Evolutionary conservation across 2,888 invertebrate genomes (phyloP).

Genomic region (Dendrolimus houi): DNA sequence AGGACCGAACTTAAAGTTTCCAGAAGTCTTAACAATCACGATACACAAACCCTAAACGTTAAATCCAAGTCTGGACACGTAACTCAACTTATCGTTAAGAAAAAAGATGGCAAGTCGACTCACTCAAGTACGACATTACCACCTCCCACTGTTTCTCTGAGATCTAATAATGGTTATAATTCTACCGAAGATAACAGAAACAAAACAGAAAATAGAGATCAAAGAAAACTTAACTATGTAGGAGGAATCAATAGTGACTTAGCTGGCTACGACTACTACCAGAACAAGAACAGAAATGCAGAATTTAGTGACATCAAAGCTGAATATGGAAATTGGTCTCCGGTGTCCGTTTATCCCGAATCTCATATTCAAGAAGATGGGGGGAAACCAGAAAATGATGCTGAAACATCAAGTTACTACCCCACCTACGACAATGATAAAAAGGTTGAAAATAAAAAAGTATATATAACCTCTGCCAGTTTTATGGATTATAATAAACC

Average conservation of each 20-base stretch:
- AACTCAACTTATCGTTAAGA: slow-evolving; percentile 86
- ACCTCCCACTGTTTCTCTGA: slow-evolving; percentile 50
- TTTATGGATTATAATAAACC: slow-evolving; percentile 59
- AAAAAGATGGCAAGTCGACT: slow-evolving; percentile 76
- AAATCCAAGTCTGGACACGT: slow-evolving; percentile 85
- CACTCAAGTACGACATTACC: slow-evolving; percentile 32
- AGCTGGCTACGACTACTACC: slow-evolving; percentile 66
- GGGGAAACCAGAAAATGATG: slow-evolving; percentile 50
- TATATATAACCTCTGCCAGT: slow-evolving; percentile 67
- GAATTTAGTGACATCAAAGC: slow-evolving; percentile 63
- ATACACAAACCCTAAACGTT: slow-evolving; percentile 86
- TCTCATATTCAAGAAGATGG: slow-evolving; percentile 63
- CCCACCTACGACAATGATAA: slow-evolving; percentile 65
- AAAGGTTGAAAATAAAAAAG: slow-evolving; percentile 59
- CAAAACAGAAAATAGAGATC: slow-evolving; percentile 60
- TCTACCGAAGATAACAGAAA: slow-evolving; percentile 47
- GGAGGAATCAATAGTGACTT: slow-evolving; percentile 58
- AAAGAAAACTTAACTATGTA: slow-evolving; percentile 57
- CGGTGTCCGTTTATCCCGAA: slow-evolving; percentile 68
- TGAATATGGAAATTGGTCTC: slow-evolving; percentile 73
- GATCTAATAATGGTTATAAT: slow-evolving; percentile 19
- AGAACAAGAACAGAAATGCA: slow-evolving; percentile 60
- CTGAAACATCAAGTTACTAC: slow-evolving; percentile 60
- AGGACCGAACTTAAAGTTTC: slow-evolving; percentile 86
- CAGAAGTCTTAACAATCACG: slow-evolving; percentile 84